Evolutionary conservation across 2,797 vertebrate genomes (phyloP).

Genomic region (Perodicticus potto): DNA sequence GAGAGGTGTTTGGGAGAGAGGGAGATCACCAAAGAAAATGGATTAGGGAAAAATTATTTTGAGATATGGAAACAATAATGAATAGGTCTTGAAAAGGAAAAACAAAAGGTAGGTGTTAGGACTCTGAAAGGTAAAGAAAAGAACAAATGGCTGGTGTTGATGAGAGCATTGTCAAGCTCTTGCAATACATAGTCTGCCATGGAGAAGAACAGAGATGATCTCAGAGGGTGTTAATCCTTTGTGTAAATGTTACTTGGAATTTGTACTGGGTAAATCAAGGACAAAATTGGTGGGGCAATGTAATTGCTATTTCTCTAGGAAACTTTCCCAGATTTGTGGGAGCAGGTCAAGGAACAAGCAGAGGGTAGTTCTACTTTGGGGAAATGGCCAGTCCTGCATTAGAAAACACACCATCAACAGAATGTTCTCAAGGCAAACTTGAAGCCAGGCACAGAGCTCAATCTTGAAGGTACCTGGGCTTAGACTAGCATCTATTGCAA

Average conservation of each 20-base stretch:
- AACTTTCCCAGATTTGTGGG: conserved; percentile 60
- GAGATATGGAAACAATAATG: conserved; percentile 25
- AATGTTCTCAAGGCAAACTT: not conserved
- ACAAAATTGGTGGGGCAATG: conserved; percentile 36
- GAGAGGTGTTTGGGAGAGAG: conserved; percentile 3
- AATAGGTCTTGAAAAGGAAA: not conserved
- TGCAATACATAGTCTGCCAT: not conserved
- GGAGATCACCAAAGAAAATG: conserved; percentile 36
- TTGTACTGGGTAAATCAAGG: conserved; percentile 20
- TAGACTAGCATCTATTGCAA: not conserved
- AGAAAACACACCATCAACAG: not conserved
- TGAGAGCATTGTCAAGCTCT: not conserved
- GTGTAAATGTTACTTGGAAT: conserved; percentile 29
- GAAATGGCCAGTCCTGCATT: not conserved
- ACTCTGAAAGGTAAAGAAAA: not conserved
- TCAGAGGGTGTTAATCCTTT: conserved; percentile 25
- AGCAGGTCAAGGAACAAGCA: conserved; percentile 62
- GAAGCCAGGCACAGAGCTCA: conserved; percentile 23
- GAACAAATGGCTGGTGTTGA: not conserved
- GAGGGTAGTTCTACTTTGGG: not conserved
- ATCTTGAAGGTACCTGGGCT: not conserved
- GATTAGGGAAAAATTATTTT: conserved; percentile 28
- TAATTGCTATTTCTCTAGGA: conserved; percentile 63
- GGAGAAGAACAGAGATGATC: not conserved
- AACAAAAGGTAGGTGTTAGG: not conserved